Evolutionary conservation across 2,797 vertebrate species (phyloP), one percentile per base, ranked within the genome.

Genomic region (Macrochelys suwanniensis): DNA sequence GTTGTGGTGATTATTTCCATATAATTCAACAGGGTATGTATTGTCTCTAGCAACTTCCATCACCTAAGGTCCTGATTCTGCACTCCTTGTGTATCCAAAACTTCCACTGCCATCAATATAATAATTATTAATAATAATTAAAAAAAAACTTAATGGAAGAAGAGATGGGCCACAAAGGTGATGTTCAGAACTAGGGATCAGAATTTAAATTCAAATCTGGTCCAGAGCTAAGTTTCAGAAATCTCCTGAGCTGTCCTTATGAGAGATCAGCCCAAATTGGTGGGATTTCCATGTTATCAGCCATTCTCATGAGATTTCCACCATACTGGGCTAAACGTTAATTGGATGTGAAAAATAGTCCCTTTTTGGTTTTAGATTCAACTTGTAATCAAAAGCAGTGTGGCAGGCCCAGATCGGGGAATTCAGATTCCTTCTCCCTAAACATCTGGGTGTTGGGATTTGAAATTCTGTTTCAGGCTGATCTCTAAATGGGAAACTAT

Each of bases 231-330:
- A 11, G 16, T 7, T n/a, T 92, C 33, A 82, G 82, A 68, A 87
- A 83, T 1, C 71, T 33, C 31, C 8, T 31, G 17, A 16, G 49
- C 49, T 51, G 6, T 50, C 49, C 25, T 53, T 2, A 37, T 11
- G 49, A 57, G 28, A 82, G 25, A 26, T 26, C 25, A 88, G 54
- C 5, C 57, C 13, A 33, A 91, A 61, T 5, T 1, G 50, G 0
- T 0, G 0, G 80, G 9, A 56, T 84, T 82, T 90, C 49, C 23
- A 23, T 33, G 1, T 5, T 23, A 17, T 13, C 16, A 68, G 2
- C 50, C 4, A 7, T 42, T 45, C 0, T 1, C 0, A 1, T 57
- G 47, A 82, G 87, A 82, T 15, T 37, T 84, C 15, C 1, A 0
- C 82, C 68, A 28, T 88, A 25, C 7, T 4, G 11, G 59, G 25